phyloP scores from a whole-genome alignment of 2,113 vertebrate species.

The Echinops telfairi region DNA sequence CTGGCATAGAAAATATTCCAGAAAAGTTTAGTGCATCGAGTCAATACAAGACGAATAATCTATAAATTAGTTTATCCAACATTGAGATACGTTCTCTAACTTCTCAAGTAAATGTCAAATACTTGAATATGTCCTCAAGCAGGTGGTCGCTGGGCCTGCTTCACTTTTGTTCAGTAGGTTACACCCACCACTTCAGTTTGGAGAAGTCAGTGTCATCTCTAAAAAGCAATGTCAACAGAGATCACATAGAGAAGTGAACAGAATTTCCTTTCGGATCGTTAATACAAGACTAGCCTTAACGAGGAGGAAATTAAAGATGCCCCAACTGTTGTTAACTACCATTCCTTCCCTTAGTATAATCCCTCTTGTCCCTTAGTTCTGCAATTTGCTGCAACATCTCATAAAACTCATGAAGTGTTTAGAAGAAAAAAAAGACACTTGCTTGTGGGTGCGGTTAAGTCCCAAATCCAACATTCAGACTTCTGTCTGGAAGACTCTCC shows the following conservation, averaged over 20 bases:
- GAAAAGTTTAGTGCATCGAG: background rate
- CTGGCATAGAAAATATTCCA: background rate
- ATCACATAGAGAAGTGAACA: background rate
- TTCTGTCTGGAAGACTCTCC: too few relatives aligned
- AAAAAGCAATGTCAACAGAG: background rate
- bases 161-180: background rate
- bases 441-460: too few relatives aligned
- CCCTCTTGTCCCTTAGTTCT: too few relatives aligned
- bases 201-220: background rate
- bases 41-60: slow-evolving; percentile 18
- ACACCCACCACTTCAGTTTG: background rate
- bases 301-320: too few relatives aligned
- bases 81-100: background rate
- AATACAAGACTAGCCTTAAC: too few relatives aligned
- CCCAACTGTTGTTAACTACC: too few relatives aligned
- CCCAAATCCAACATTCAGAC: too few relatives aligned
- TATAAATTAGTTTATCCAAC: background rate
- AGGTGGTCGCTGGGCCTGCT: background rate
- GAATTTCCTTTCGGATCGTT: too few relatives aligned
- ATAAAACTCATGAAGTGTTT: too few relatives aligned
- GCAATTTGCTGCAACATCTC: too few relatives aligned
- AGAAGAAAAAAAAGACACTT: too few relatives aligned
- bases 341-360: too few relatives aligned
- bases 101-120: slow-evolving; percentile 25
- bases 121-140: background rate